Conservation (phyloP, 2,888 invertebrate species). For the Brenthis daphne region DNA sequence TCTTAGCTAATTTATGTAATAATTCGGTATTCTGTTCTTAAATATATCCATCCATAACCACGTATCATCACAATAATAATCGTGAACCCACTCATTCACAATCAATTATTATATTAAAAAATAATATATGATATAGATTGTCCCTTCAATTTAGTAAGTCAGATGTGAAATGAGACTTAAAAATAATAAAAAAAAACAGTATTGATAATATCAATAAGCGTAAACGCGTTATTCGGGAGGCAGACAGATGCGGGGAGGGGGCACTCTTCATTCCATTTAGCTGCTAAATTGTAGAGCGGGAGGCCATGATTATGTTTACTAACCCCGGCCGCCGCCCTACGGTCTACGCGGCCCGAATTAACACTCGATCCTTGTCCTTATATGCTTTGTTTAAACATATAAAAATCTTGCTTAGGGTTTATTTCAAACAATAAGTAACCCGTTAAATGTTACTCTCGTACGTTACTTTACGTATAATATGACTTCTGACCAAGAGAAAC, state of each 20-base stretch:
- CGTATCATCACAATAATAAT: too few relatives aligned
- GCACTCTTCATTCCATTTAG: conserved; percentile 78
- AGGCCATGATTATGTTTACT: conserved; percentile 79
- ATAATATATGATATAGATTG: neutral
- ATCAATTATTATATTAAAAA: too few relatives aligned
- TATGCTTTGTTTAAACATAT: conserved; percentile 41
- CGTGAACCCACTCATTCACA: too few relatives aligned
- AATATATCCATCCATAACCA: too few relatives aligned
- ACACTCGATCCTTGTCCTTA: conserved; percentile 76
- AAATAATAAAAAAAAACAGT: conserved; percentile 1
- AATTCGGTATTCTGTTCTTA: too few relatives aligned
- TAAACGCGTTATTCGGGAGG: conserved; percentile 61
- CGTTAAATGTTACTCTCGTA: too few relatives aligned
- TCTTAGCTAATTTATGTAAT: too few relatives aligned
- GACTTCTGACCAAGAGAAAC: too few relatives aligned
- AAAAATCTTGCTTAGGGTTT: neutral
- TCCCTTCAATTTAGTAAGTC: neutral
- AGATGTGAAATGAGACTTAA: conserved; percentile 1
- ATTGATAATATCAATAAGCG: conserved; percentile 45
- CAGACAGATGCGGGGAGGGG: conserved; percentile 59
- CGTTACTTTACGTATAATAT: too few relatives aligned
- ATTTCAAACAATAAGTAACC: too few relatives aligned
- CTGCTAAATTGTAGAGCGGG: conserved; percentile 77
- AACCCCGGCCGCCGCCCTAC: conserved; percentile 66
- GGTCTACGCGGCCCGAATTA: conserved; percentile 73